Conservation (phyloP, 1,140 invertebrate genomes). For the Cataglyphis hispanica region DNA sequence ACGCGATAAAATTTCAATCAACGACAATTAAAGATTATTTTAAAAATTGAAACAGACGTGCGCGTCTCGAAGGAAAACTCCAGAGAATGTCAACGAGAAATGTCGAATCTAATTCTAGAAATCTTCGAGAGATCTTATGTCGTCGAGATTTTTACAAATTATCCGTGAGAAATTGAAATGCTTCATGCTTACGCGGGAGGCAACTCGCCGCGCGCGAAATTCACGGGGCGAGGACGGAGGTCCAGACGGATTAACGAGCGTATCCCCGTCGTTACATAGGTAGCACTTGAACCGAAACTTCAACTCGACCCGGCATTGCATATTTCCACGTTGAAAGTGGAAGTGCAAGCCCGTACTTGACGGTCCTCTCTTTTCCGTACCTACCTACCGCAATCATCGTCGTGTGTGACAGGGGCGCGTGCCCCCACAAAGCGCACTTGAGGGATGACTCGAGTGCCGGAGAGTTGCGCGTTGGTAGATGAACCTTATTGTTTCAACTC, state of each 20-base stretch:
- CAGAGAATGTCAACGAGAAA: neutral
- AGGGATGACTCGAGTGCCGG: slow-evolving; percentile 82
- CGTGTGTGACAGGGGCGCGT: slow-evolving; percentile 79
- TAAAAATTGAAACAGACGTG: neutral
- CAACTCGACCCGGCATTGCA: slow-evolving; percentile 34
- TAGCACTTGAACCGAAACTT: slow-evolving; percentile 28
- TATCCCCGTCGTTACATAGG: neutral
- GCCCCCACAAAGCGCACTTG: slow-evolving; percentile 83
- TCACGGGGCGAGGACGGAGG: neutral
- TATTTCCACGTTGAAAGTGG: slow-evolving; percentile 46
- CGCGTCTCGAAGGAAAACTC: neutral
- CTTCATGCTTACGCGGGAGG: neutral
- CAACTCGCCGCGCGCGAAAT: neutral
- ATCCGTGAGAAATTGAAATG: neutral
- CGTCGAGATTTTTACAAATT: neutral
- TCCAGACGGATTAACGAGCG: slow-evolving; percentile 8
- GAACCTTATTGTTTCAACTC: slow-evolving; percentile 83
- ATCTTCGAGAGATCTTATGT: neutral
- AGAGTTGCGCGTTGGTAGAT: slow-evolving; percentile 75
- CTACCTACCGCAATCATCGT: slow-evolving; percentile 79
- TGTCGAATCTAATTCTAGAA: neutral
- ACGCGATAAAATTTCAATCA: neutral
- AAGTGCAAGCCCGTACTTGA: neutral
- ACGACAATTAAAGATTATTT: neutral
- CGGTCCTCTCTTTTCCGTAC: slow-evolving; percentile 34